A percentile compares a stretch with the other conserved stretches of the same genome.
These are phyloP conservation scores for Troides oblongomaculatus DNA, from an alignment of 2,888 invertebrate species.

Conservation along the genomic window DNA sequence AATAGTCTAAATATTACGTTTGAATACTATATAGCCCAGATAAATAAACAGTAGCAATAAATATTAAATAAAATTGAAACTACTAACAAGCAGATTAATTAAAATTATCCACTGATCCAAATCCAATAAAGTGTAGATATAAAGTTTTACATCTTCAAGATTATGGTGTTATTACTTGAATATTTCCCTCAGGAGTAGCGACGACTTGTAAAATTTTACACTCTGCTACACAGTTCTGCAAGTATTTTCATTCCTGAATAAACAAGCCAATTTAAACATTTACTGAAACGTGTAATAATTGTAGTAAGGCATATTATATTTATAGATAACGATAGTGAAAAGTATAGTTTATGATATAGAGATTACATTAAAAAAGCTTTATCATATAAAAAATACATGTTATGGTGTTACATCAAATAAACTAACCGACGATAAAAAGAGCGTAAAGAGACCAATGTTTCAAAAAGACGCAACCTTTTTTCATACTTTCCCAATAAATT, in stretches of 20 bases:
- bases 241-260: background rate
- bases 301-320: background rate
- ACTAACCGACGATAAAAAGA: too few relatives aligned
- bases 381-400: too few relatives aligned
- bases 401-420: too few relatives aligned
- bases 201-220: constrained; percentile 14
- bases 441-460: too few relatives aligned
- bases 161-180: constrained; percentile 6
- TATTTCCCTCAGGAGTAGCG: constrained; percentile 18
- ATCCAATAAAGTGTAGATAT: constrained; percentile 2
- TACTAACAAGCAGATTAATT: background rate
- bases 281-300: background rate
- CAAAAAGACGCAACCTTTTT: too few relatives aligned
- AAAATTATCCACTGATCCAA: background rate
- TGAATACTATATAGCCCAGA: background rate
- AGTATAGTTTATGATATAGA: background rate
- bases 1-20: background rate
- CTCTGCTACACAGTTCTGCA: constrained; percentile 3
- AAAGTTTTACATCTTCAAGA: background rate
- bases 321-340: background rate
- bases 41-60: background rate
- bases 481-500: too few relatives aligned
- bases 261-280: background rate
- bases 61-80: background rate
- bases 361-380: too few relatives aligned